Percentiles rank a stretch among this genome's conserved stretches.
phyloP scores from a whole-genome alignment of 2,113 vertebrate species.

The Hippoglossus stenolepis region DNA sequence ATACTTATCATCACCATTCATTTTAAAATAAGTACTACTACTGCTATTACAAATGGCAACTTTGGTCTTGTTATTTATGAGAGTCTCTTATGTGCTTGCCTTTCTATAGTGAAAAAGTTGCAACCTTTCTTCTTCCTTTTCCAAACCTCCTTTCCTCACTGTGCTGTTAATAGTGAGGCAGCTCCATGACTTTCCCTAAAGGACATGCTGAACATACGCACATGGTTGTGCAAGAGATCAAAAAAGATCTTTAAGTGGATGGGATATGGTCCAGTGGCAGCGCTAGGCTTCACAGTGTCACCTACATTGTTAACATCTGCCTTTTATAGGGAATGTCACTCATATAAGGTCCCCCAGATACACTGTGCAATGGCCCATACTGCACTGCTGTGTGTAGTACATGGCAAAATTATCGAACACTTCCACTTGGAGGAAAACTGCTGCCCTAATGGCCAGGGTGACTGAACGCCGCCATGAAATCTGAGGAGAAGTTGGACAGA shows the following conservation, averaged over 20 bases:
- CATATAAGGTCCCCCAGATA: slow-evolving; percentile 48
- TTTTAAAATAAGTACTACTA: too few relatives aligned
- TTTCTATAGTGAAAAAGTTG: too few relatives aligned
- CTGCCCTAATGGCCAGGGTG: neutral
- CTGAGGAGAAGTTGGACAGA: neutral
- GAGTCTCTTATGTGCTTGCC: too few relatives aligned
- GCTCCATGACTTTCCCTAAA: slow-evolving; percentile 61
- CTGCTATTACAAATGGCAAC: too few relatives aligned
- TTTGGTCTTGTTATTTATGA: too few relatives aligned
- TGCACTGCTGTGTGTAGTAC: slow-evolving; percentile 25
- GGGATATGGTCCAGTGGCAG: slow-evolving; percentile 51
- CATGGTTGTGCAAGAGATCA: slow-evolving; percentile 39
- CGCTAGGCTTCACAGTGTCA: slow-evolving; percentile 34
- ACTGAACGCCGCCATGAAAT: neutral
- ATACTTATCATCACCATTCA: too few relatives aligned
- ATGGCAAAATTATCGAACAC: slow-evolving; percentile 33
- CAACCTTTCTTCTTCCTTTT: neutral
- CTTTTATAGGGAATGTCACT: slow-evolving; percentile 55
- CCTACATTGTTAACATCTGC: slow-evolving; percentile 60
- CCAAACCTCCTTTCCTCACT: neutral
- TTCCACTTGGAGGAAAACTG: slow-evolving; percentile 23
- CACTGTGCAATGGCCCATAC: slow-evolving; percentile 46
- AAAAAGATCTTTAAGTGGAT: slow-evolving; percentile 54
- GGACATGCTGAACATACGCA: slow-evolving; percentile 41
- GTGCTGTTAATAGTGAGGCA: slow-evolving; percentile 42